These are phyloP conservation scores for Agelas oroides DNA, from an alignment of 37 sponge, comb jelly and placozoan species.

Conservation along the genomic window DNA sequence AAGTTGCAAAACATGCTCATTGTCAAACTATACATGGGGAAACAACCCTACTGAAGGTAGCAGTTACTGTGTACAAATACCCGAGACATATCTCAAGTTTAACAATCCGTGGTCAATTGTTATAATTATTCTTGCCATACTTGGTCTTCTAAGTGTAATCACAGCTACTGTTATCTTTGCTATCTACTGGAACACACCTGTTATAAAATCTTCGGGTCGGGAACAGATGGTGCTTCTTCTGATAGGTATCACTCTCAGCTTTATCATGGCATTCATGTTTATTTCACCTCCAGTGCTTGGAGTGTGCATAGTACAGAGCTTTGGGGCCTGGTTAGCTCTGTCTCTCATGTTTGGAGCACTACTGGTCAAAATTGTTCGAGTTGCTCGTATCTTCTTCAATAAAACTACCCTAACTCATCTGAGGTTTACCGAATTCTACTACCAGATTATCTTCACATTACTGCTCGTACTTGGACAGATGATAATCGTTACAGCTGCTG, in stretches of 20 bases:
- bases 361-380: constrained; percentile 66
- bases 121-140: not conserved
- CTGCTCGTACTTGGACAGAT: constrained; percentile 44
- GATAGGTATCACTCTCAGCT: constrained; percentile 45
- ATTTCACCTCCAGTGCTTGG: constrained; percentile 23
- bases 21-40: constrained; percentile 17
- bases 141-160: not conserved
- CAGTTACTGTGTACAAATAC: constrained; percentile 15
- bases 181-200: constrained; percentile 44
- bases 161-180: constrained; percentile 3
- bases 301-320: constrained; percentile 44
- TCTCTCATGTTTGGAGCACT: constrained; percentile 65
- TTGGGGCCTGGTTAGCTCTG: constrained; percentile 37
- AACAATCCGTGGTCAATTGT: constrained; percentile 19
- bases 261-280: constrained; percentile 16
- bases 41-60: constrained; percentile 41
- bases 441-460: constrained; percentile 61
- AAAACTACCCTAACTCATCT: not conserved
- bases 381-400: constrained; percentile 61
- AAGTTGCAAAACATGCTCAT: too few species aligned
- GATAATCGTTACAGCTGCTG: not conserved
- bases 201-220: constrained; percentile 63
- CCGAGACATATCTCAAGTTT: not conserved
- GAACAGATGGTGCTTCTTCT: constrained; percentile 52
- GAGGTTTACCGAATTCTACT: constrained; percentile 23